A percentile compares a stretch with the other conserved stretches of the same genome.
Evolutionary conservation across 1,140 invertebrate genomes (phyloP).

Genomic region (Magallana ariakensis): DNA sequence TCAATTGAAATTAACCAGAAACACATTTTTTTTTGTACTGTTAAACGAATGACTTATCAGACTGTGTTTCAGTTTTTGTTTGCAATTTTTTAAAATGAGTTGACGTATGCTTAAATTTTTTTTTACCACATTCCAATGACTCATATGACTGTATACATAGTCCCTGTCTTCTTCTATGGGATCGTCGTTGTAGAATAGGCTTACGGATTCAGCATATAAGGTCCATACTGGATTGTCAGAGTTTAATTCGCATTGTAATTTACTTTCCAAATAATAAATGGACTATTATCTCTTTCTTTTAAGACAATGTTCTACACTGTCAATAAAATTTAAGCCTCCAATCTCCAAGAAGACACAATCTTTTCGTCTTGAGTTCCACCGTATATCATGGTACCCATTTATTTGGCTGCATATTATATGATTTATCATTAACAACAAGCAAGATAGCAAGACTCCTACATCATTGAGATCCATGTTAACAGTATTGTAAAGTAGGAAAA

Average conservation of each 20-base stretch:
- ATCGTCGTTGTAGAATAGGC: too few relatives aligned
- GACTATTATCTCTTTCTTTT: neutral
- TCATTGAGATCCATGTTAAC: too few relatives aligned
- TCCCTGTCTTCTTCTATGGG: neutral
- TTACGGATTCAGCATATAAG: neutral
- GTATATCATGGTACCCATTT: neutral
- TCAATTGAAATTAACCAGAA: too few relatives aligned
- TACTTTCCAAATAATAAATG: neutral
- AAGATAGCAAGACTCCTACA: neutral
- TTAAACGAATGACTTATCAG: too few relatives aligned
- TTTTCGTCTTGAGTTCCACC: neutral
- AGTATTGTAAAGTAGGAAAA: too few relatives aligned
- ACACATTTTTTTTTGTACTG: too few relatives aligned
- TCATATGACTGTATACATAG: neutral
- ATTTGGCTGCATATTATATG: neutral
- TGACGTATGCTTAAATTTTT: too few relatives aligned
- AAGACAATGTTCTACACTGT: neutral
- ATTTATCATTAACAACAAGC: neutral
- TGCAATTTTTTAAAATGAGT: too few relatives aligned
- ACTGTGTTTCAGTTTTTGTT: too few relatives aligned
- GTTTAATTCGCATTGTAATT: neutral
- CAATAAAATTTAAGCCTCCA: neutral
- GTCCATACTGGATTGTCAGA: neutral
- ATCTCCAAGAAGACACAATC: neutral
- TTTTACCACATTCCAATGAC: neutral